Base-by-base conservation (phyloP, 2,113 vertebrate genomes). In the Catagonus wagneri region DNA sequence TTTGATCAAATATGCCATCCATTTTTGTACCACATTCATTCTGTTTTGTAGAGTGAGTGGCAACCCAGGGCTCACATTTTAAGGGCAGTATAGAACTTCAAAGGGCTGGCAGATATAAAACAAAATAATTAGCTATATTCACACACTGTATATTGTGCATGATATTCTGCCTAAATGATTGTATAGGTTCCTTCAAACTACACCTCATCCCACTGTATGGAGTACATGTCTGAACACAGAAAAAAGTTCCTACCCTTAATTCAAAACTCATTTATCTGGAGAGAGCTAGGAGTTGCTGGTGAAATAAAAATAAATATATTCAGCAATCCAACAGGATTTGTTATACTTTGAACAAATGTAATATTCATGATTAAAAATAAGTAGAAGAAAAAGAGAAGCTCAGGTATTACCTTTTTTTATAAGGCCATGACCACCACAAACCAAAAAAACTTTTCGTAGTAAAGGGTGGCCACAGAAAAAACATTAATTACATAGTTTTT, bases 191-290 rank as follows among this genome's bases (percentile, higher is more conserved):
- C 29, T 8, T 36, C 54, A 54, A 75, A 69, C 12, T 3, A 11
- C 6, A 39, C 1, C 10, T 3, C 1, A 8, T n/a, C 4, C 10
- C 7, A 44, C 16, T 13, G 2, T 22, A 4, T 44, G 4, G 9
- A 71, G 34, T 15, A 20, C 15, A 44, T 16, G 2, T 34, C 6
- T 32, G 14, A 78, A 44, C 9, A 36, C 11, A 44, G 60, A 44
- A 7, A 76, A 88, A 84, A n/a, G 1, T 29, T 23, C n/a, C 19
- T 84, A 0, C 2, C 23, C 2, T 61, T 27, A 84, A 10, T 25
- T 94, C 4, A 80, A 92, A 75, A 29, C 25, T 44, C 78, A 65
- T 27, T 60, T 61, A 27, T 63, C 68, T 5, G 15, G 22, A 44
- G 58, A 68, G 22, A 56, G 15, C 39, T 68, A 16, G 32, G 36